These are phyloP conservation scores for Sisor rabdophorus DNA, from an alignment of 2,113 vertebrate genomes.

Conservation along the genomic window DNA sequence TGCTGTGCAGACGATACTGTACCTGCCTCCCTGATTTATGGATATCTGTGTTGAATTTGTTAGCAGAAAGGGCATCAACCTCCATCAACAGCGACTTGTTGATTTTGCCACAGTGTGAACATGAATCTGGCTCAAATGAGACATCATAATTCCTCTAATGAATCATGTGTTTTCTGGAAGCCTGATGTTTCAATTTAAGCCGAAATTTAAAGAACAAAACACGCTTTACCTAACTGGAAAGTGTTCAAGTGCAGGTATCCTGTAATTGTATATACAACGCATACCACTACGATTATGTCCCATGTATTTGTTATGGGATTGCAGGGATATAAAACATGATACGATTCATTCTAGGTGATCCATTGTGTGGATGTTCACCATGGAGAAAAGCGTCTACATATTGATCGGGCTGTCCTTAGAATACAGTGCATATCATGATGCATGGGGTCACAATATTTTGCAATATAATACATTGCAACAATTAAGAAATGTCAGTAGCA, in stretches of 20 bases:
- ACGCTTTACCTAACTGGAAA: background rate
- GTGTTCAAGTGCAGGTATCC: constrained; percentile 24
- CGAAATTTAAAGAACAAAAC: background rate
- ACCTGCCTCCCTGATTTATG: constrained; percentile 36
- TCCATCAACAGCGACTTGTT: constrained; percentile 61
- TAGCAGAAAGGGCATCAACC: constrained; percentile 63
- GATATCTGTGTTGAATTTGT: constrained; percentile 59
- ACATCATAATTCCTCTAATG: constrained; percentile 42
- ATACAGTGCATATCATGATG: too few relatives aligned
- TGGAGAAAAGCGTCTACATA: constrained; percentile 11
- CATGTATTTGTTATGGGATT: background rate
- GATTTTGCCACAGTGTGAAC: constrained; percentile 66
- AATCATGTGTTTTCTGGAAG: constrained; percentile 55
- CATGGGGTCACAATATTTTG: too few relatives aligned
- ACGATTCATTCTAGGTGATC: constrained; percentile 13
- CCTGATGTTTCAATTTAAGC: constrained; percentile 39
- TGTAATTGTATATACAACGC: constrained; percentile 19
- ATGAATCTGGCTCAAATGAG: constrained; percentile 61
- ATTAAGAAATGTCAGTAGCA: too few relatives aligned
- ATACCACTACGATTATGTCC: constrained; percentile 32
- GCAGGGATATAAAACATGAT: constrained; percentile 30
- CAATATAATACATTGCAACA: too few relatives aligned
- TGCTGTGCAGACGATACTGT: constrained; percentile 29
- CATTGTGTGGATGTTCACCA: constrained; percentile 29
- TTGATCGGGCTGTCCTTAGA: background rate